Evolutionary conservation across 2,888 invertebrate genomes (phyloP).

Genomic region (Autographa pulchrina): DNA sequence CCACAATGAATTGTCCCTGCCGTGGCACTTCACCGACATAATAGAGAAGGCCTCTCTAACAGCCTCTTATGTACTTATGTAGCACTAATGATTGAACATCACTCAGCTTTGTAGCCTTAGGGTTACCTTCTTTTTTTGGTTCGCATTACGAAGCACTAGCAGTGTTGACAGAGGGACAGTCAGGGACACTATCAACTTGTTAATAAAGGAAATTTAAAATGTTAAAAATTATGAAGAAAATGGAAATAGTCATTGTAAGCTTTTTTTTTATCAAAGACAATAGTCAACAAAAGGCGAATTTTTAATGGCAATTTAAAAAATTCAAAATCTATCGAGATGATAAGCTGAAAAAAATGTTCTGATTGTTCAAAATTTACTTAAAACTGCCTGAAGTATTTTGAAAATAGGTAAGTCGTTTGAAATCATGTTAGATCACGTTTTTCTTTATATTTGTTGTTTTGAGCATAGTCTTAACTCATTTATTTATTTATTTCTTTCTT

Average conservation of each 20-base stretch:
- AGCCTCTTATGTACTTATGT: not conserved
- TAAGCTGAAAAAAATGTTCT: no score
- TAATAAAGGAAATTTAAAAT: not conserved
- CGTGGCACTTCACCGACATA: not conserved
- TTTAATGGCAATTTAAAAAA: no score
- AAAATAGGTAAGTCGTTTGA: not conserved
- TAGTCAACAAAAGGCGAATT: no score
- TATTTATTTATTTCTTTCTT: no score
- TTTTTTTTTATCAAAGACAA: no score
- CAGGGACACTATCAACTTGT: not conserved
- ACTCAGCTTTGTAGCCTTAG: not conserved
- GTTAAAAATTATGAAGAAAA: not conserved
- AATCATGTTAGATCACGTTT: no score
- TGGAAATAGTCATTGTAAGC: no score
- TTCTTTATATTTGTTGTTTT: no score
- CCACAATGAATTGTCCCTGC: not conserved
- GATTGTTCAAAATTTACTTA: no score
- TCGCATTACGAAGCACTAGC: not conserved
- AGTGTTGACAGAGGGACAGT: not conserved
- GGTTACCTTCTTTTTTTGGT: not conserved
- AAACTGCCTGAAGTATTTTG: no score
- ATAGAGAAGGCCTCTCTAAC: not conserved
- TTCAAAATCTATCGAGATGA: no score
- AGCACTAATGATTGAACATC: not conserved
- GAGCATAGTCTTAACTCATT: no score